phyloP scores from a whole-genome alignment of 1,140 invertebrate species.

The Cepaea nemoralis region DNA sequence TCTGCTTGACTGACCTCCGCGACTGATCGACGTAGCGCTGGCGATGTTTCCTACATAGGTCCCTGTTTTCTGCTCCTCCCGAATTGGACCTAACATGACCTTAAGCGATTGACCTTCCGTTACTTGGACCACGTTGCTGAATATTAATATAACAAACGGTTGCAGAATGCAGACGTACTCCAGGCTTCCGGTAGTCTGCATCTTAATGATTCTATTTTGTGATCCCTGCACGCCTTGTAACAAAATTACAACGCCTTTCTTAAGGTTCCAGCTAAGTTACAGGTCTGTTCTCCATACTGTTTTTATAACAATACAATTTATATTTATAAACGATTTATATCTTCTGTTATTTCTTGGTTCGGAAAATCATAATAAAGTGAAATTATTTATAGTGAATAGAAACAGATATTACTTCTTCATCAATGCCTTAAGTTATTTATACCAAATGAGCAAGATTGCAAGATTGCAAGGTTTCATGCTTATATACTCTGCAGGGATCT shows the following conservation, averaged over 20 bases:
- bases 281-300: neutral
- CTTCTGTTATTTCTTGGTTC: no score
- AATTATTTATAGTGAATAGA: no score
- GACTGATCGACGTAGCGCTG: constrained; percentile 38
- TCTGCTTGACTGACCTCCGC: constrained; percentile 25
- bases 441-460: no score
- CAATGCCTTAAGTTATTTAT: no score
- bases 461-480: no score
- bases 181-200: no score
- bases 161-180: neutral
- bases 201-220: neutral
- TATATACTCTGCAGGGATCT: no score
- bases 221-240: neutral
- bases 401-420: no score
- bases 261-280: neutral
- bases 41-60: constrained; percentile 49
- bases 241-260: neutral
- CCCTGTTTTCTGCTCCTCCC: constrained; percentile 42
- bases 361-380: no score
- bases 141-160: neutral
- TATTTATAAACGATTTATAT: no score
- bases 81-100: constrained; percentile 39
- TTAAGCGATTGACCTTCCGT: constrained; percentile 10
- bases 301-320: no score
- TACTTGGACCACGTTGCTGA: neutral